Base-by-base conservation (phyloP, 2,113 vertebrate genomes). In the Sinocyclocheilus anshuiensis region DNA sequence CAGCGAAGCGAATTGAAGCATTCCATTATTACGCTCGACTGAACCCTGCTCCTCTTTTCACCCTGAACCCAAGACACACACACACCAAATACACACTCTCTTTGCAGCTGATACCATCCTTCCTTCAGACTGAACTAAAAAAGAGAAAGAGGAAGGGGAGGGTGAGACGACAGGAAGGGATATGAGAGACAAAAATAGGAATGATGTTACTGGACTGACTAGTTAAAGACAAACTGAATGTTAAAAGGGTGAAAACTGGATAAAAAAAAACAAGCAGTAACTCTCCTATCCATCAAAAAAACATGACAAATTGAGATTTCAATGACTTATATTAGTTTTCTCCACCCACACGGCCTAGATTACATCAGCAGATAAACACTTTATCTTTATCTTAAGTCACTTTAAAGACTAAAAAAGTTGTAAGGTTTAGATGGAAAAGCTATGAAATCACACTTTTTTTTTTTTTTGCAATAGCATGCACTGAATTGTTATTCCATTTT, bases 1-100 rank as follows among this genome's bases (percentile, higher is more conserved):
- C 93, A 91, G 78, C 91, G 94, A 93, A 94, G 93, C 93, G 94
- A 95, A 95, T 94, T 93, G 94, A 94, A 93, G 93, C 90, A 93
- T 92, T 94, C 94, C 93, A 95, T 95, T 94, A 95, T 93, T 93
- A 69, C 67, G 72, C 79, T 75, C 15, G 22, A 81, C 42, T 69
- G 85, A 74, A 77, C 77, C 20, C 69, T 81, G 75, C 72, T 84
- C 61, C 55, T 83, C 80, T 81, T 57, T 81, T 45, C 86, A 77
- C 71, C 71, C 69, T 92, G 91, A 83, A 90, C 91, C 45, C 65
- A 39, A 81, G 29, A 61, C 63, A 86, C 89, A 81, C 55, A 89
- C 88, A 88, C 89, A 90, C 77, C 86, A 93, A 90, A 85, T 89
- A 91, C 72, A 77, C 59, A 72, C 42, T 29, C 67, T 82, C 65